phyloP scores from a whole-genome alignment of 2,113 vertebrate species.

The Lycaon pictus region DNA sequence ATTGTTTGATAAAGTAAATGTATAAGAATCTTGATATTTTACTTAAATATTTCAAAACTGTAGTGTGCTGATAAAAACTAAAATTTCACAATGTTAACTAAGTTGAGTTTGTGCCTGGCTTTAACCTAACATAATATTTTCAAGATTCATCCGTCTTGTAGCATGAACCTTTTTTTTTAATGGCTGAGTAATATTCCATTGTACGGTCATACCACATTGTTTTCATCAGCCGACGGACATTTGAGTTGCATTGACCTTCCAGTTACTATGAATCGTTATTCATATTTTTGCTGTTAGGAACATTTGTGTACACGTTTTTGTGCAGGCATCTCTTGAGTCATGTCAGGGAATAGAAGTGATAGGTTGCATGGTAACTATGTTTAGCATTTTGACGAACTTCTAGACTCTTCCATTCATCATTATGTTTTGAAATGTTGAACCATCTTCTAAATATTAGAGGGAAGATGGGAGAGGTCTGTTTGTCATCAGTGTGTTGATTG shows the following conservation, averaged over 20 bases:
- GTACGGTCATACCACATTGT: fast-evolving
- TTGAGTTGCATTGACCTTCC: neutral
- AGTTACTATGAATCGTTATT: neutral
- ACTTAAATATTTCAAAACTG: neutral
- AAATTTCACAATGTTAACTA: too few species aligned
- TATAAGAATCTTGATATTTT: neutral
- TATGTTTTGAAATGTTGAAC: neutral
- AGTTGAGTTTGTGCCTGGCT: neutral
- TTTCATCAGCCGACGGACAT: neutral
- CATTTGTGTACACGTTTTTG: fast-evolving
- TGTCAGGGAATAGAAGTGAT: neutral
- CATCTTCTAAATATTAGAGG: neutral
- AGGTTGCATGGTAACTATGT: fast-evolving
- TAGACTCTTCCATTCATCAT: neutral
- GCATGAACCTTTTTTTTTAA: fast-evolving
- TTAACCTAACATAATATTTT: fast-evolving
- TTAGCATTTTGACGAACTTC: neutral
- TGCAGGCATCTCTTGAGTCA: neutral
- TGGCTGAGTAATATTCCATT: fast-evolving
- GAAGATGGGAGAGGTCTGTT: neutral
- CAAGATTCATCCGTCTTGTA: fast-evolving
- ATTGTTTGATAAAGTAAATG: neutral
- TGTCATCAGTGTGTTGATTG: neutral
- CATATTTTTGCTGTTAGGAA: neutral
- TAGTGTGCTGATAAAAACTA: neutral